These are phyloP conservation scores for Coenonympha glycerion DNA, from an alignment of 2,888 invertebrate genomes.

Conservation along the genomic window DNA sequence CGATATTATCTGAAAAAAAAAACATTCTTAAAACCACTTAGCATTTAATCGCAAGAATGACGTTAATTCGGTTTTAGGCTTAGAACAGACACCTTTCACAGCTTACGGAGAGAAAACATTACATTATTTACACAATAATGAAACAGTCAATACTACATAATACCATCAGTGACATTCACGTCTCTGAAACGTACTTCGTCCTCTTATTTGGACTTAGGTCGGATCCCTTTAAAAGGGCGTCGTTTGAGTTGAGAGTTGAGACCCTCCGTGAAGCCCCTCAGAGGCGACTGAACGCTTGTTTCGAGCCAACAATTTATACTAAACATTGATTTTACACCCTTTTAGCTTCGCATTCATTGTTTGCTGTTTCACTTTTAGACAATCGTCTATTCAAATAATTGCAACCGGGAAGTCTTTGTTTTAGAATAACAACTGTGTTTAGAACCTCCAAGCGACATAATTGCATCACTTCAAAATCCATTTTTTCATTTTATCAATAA, in stretches of 20 bases:
- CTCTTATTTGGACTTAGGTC: conserved; percentile 20
- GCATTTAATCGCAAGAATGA: too few relatives aligned
- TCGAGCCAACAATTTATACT: conserved; percentile 19
- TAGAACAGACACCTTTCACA: too few relatives aligned
- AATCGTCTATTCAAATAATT: neutral
- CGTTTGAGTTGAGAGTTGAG: conserved; percentile 18
- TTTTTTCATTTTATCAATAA: too few relatives aligned
- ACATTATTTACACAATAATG: too few relatives aligned
- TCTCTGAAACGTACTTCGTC: conserved; percentile 12
- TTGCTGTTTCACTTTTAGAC: conserved; percentile 7
- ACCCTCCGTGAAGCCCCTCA: conserved; percentile 12
- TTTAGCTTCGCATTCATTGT: conserved; percentile 18
- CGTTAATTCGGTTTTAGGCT: too few relatives aligned
- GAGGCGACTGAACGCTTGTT: conserved; percentile 18
- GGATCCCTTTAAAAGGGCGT: conserved; percentile 22
- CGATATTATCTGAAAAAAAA: too few relatives aligned
- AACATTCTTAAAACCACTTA: too few relatives aligned
- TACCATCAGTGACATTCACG: neutral
- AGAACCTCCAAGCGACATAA: too few relatives aligned
- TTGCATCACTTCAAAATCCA: too few relatives aligned
- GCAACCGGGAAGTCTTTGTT: neutral
- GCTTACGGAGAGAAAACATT: too few relatives aligned
- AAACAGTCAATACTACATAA: neutral
- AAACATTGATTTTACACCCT: conserved; percentile 25
- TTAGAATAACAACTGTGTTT: neutral